Evolutionary conservation across 1,140 invertebrate species (phyloP), one percentile per base, ranked within the genome.

Genomic region (Trichonephila inaurata): DNA sequence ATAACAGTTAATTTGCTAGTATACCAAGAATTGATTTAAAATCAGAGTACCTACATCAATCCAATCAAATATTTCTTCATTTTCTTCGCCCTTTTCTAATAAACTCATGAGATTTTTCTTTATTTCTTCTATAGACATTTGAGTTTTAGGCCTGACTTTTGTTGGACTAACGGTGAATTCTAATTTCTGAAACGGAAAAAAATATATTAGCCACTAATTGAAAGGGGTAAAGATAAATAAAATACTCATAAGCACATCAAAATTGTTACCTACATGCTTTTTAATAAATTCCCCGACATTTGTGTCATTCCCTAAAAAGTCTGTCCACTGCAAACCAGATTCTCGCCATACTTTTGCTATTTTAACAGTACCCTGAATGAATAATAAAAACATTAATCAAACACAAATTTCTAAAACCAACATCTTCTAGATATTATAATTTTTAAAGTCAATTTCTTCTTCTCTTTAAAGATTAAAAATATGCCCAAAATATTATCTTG

Each of bases 31-130:
- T 40, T 3, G 4, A 40, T 40, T 40, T 1, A 40, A 40, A 1
- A 40, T 40, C 1, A 3, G 33, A 6, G 28, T 77, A 90, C 92
- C 95, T 94, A 96, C 95, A 94, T 96, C 95, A 61, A 96, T 96
- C 95, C 95, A 95, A 92, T 95, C 95, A 94, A 95, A 95, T 12
- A 96, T 94, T 21, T 94, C 94, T 94, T 95, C 95, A 94, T 95
- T 95, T 85, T 95, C 94, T 58, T 88, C 21, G 44, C 8, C 81
- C 33, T 94, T 90, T 18, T 89, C 28, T 5, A 96, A 89, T 33
- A 95, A 94, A 51, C 94, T 81, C 44, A 95, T 62, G 28, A 96
- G 91, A 51, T 95, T 86, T 21, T 94, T 94, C 66, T 95, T 94
- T 10, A 95, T 95, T 77, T 94, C 94, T 69, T 95, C 95, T 21